Conservation (phyloP, 2,888 invertebrate genomes). For the Calephelis perditalis region DNA sequence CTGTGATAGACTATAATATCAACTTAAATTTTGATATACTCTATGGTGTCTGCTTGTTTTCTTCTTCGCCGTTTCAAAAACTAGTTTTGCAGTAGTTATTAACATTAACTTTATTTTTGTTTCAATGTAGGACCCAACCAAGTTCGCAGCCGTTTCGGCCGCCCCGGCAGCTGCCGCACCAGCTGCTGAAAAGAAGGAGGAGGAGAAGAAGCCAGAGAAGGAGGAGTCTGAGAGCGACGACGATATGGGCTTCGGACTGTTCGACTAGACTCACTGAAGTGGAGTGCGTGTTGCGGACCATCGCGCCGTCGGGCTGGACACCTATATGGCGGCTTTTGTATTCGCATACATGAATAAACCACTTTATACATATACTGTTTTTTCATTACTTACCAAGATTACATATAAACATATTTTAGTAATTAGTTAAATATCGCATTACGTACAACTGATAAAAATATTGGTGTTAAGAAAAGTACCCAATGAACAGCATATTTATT, state of each 20-base stretch:
- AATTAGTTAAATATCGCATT: too few relatives aligned
- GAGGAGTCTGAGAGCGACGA: constrained; percentile 92
- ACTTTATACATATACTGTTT: constrained; percentile 25
- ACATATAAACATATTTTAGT: too few relatives aligned
- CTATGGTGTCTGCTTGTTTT: too few relatives aligned
- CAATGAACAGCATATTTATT: too few relatives aligned
- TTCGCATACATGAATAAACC: constrained; percentile 52
- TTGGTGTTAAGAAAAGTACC: too few relatives aligned
- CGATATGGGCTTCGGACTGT: constrained; percentile 98
- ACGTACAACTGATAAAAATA: too few relatives aligned
- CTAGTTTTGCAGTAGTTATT: too few relatives aligned
- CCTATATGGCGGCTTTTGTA: constrained; percentile 62
- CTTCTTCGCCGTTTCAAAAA: too few relatives aligned
- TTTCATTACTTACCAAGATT: constrained; percentile 10
- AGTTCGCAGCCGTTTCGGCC: constrained; percentile 86
- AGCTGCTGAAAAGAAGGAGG: constrained; percentile 79
- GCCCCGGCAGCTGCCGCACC: constrained; percentile 82
- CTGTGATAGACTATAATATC: too few relatives aligned
- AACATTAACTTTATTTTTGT: neutral
- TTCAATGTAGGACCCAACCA: constrained; percentile 89
- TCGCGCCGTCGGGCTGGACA: constrained; percentile 62
- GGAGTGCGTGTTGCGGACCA: constrained; percentile 15
- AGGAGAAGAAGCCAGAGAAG: constrained; percentile 88
- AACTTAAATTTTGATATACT: too few relatives aligned
- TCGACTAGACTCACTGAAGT: constrained; percentile 80